Conservation (phyloP, 1,140 invertebrate genomes). For the Scaptomyza pallida region DNA sequence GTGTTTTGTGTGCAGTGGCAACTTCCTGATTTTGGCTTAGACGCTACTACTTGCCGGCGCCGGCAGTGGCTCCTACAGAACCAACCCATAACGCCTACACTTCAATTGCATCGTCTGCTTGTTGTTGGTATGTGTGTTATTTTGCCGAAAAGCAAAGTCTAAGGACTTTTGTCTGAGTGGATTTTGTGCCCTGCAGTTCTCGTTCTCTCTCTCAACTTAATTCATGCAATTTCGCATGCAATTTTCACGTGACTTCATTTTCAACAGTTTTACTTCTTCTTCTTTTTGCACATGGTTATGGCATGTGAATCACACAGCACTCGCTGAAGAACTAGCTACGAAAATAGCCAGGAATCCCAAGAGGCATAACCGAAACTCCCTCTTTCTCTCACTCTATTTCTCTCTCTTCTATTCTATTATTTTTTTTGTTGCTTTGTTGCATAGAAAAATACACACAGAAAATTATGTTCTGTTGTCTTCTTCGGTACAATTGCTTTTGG, state of each 20-base stretch:
- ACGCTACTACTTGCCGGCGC: slow-evolving; percentile 5
- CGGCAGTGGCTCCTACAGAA: neutral
- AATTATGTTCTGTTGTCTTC: slow-evolving; percentile 66
- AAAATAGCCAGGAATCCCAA: slow-evolving; percentile 14
- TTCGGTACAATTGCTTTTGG: slow-evolving; percentile 3
- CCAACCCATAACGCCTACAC: neutral
- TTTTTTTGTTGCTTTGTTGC: neutral
- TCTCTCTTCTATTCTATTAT: neutral
- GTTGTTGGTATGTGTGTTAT: slow-evolving; percentile 58
- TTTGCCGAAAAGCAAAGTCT: slow-evolving; percentile 81
- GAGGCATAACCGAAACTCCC: neutral
- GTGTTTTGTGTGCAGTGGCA: slow-evolving; percentile 60
- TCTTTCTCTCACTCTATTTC: neutral
- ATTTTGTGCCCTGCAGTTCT: slow-evolving; percentile 59
- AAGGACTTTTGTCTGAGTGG: slow-evolving; percentile 83
- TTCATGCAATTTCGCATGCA: slow-evolving; percentile 72
- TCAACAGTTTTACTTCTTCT: slow-evolving; percentile 3
- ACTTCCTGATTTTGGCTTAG: slow-evolving; percentile 70
- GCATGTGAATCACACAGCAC: neutral
- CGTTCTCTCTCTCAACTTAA: slow-evolving; percentile 54
- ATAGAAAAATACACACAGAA: slow-evolving; percentile 14
- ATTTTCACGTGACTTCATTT: slow-evolving; percentile 49
- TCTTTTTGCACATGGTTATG: neutral
- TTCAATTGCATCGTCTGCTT: slow-evolving; percentile 31
- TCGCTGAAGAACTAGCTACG: slow-evolving; percentile 1